Evolutionary conservation across 2,888 invertebrate genomes (phyloP), one percentile per base, ranked within the genome.

Genomic region (Meandrusa payeni): DNA sequence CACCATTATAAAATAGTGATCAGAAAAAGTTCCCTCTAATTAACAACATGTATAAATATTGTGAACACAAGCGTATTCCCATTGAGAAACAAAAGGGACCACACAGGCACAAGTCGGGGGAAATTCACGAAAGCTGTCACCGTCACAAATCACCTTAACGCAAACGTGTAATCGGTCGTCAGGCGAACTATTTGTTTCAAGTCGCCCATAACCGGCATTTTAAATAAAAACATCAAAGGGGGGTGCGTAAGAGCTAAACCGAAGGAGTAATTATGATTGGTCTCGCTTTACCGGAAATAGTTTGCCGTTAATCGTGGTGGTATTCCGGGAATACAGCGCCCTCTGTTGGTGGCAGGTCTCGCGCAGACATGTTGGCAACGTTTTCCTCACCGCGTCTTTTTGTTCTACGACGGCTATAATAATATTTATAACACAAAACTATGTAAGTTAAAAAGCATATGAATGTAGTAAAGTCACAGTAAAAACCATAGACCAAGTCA

Each of bases 171-270:
- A 85, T 86, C 85, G 83, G 65, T 77, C 60, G 70, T 68, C 73
- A 70, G 70, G 59, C 76, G 78, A 82, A 75, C 78, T 87, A 87
- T 86, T 87, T 87, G 87, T 87, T 87, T 86, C 83, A 85, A 85
- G 73, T 80, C 78, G 74, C 70, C 80, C 81, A 79, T 83, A 81
- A 79, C 83, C 67, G 73, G 73, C 73, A 72, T 78, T 75, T 77
- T 68, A 73, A 76, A 83, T 82, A 83, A 86, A 85, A 83, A 86
- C 85, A 83, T 86, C 85, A 86, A 86, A 86, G 85, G 65, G 80
- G 86, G 81, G 76, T 76, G 76, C 69, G 76, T 76, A 74, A 69
- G 76, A 76, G 78, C 60, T 66, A 72, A 68, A 72, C 74, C 76
- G 76, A 76, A 80, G 85, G 75, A 78, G 86, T 76, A 85, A 85